phyloP scores from a whole-genome alignment of 2,888 invertebrate genomes.

The Fragum sueziense region DNA sequence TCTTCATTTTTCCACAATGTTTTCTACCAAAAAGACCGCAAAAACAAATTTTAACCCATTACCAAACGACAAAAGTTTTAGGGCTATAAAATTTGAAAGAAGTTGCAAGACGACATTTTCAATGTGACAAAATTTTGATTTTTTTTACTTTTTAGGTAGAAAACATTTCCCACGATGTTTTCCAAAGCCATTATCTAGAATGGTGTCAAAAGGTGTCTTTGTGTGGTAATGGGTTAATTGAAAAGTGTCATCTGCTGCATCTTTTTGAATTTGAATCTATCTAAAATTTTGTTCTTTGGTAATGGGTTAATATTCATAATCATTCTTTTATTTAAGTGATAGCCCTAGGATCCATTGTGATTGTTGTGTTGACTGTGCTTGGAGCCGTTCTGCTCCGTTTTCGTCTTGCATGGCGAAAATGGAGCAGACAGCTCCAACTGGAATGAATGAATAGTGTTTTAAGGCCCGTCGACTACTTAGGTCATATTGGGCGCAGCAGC shows the following conservation, averaged over 20 bases:
- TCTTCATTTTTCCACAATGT: constrained; percentile 14
- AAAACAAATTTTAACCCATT: background rate
- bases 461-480: no score
- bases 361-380: background rate
- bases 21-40: background rate
- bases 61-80: no score
- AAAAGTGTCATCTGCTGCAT: background rate
- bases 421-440: background rate
- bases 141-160: no score
- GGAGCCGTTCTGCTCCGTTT: background rate
- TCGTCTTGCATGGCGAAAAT: background rate
- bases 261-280: background rate
- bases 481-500: no score
- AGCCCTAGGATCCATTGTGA: background rate
- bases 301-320: background rate
- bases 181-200: no score
- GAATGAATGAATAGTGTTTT: no score
- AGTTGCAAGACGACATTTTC: no score
- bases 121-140: no score
- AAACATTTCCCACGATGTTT: no score
- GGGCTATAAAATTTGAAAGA: no score
- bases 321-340: background rate
- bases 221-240: no score
- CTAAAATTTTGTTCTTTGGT: background rate
- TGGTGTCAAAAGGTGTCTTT: no score